A percentile compares a stretch with the other conserved stretches of the same genome.
Conservation (phyloP, 2,797 vertebrate species). For the Molossus alvarezi region DNA sequence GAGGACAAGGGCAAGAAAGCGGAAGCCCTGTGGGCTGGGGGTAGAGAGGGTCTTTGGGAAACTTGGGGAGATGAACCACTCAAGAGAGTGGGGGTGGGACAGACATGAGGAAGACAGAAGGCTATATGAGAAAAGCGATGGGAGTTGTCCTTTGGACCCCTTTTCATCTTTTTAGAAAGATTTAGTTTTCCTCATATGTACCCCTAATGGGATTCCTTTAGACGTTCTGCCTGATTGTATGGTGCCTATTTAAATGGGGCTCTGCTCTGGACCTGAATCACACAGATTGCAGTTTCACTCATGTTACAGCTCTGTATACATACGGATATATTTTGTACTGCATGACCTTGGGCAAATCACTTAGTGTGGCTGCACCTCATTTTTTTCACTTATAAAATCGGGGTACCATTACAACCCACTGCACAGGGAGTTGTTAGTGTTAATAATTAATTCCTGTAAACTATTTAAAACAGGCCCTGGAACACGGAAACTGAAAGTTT, state of each 20-base stretch:
- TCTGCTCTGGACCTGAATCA: background rate
- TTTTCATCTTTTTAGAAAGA: background rate
- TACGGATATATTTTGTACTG: background rate
- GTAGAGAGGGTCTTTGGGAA: background rate
- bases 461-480: background rate
- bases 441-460: background rate
- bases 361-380: background rate
- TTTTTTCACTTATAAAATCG: background rate
- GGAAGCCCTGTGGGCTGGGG: background rate
- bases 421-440: background rate
- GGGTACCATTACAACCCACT: background rate
- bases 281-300: background rate
- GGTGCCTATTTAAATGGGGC: background rate
- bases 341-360: background rate
- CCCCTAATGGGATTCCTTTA: background rate
- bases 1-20: background rate
- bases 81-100: background rate
- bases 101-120: background rate
- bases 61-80: background rate
- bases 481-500: background rate
- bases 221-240: background rate
- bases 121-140: background rate
- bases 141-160: background rate
- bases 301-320: rapidly evolving
- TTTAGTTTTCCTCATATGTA: background rate